Evolutionary conservation across 92 coral and sea anemone genomes (phyloP), one percentile per base, ranked within the genome.

Genomic region (Epizoanthus illoricatus): DNA sequence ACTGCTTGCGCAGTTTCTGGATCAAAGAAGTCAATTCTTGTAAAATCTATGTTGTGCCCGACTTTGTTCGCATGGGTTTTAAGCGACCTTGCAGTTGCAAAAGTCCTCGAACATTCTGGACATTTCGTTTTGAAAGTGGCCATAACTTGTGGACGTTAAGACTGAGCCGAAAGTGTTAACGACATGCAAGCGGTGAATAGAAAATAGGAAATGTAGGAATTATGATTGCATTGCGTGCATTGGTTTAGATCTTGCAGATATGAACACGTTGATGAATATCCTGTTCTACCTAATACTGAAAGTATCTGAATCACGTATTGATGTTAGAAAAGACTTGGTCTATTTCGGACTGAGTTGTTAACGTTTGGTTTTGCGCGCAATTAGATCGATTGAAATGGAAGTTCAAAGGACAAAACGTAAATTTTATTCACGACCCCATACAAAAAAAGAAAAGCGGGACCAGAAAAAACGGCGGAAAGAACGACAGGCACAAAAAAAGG

Each of bases 381-480:
- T 28, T 28, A 42, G 47, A 42, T 42, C 47, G 47, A 42, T 42
- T 42, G 47, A 42, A 42, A 42, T 42, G 47, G 47, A 42, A 42
- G 47, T 42, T 4, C 47, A 42, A 42, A 42, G 47, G 47, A 42
- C 47, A 42, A 42, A 42, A 42, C 47, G 3, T 42, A 42, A 61
- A 16, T 18, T 16, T 23, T 18, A 62, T 7, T 62, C 66, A 7
- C 66, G 21, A 18, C 33, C 66, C 23, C 66, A 62, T 62, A 62
- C 66, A 4, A 62, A 19, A 62, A 23, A 62, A 62, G 66, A 62
- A 62, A 62, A 62, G 9, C 9, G 9, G 9, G 23, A 62, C 20
- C 66, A 62, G 66, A 62, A 62, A n/a, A 62, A 62, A 33, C 24
- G 66, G 23, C 20, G 52, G 52, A 45, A 62, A 62, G 66, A 62